Evolutionary conservation across 2,888 invertebrate genomes (phyloP), one percentile per base, ranked within the genome.

Genomic region (Cabera pusaria): DNA sequence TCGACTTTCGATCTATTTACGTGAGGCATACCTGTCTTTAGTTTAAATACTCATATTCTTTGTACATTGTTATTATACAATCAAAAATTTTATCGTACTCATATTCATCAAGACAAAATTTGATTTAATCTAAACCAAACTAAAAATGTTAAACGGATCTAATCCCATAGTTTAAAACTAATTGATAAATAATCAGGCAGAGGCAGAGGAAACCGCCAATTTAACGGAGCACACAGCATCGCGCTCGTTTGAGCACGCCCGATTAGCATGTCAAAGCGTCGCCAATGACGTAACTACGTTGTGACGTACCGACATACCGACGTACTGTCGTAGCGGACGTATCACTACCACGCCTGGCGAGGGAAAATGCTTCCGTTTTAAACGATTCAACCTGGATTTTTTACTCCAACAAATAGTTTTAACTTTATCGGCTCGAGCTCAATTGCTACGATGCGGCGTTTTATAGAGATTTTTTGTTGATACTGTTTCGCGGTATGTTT

Each of bases 221-320:
- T 64, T 56, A 38, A 36, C 26, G 39, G 39, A 25, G 17, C 35
- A 39, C 27, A 29, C 29, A 28, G 44, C 37, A 31, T 18, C 11
- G 34, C 27, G 17, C 26, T 20, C 16, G 33, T 24, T 31, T 19
- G 27, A 19, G 9, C 39, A 32, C 43, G 36, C 39, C 26, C 23
- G 23, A 64, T 64, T 64, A 61, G 49, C 64, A 64, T 64, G 43
- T 58, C 64, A 64, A 64, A 64, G 48, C 21, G 23, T 4, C 24
- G 16, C 3, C 25, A 7, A n/a, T 9, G 21, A 12, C 16, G 5
- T 19, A 16, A 16, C 16, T 8, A 9, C 31, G 16, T 16, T 16
- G 12, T 8, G 5, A 2, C 12, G 28, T 31, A 1, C 0, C 9
- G 14, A 8, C 29, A 12, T 21, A 14, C 9, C 4, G 19, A 21